Evolutionary conservation across 2,797 vertebrate genomes (phyloP), one percentile per base, ranked within the genome.

Genomic region (Podarcis siculus): DNA sequence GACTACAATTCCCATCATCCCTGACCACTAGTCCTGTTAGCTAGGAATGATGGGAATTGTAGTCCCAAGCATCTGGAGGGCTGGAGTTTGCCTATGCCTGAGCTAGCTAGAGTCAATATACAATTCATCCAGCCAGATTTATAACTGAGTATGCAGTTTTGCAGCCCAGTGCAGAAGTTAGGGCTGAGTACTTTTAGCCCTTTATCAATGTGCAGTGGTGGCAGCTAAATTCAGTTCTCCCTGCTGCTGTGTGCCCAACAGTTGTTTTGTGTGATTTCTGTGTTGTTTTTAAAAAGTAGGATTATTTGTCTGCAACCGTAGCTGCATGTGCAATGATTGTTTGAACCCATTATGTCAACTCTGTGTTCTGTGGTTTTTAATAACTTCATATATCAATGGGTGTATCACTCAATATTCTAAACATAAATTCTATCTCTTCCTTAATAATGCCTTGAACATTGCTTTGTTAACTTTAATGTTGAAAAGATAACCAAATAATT

Each of bases 401-500:
- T 69, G 6, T 69, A 8, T 12, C 8, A 30, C 3, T 30, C 30
- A 25, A 10, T 25, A 25, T 30, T n/a, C 13, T 17, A 30, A 92
- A 79, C 69, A 0, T 85, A 75, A 82, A 71, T 23, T 77, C 64
- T 5, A 1, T 89, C 0, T 21, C 27, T 45, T 78, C 86, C 82
- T 90, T 37, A 84, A 10, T 1, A 76, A 0, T 77, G 30, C 58
- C 5, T 23, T 21, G 72, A 81, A 35, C 15, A 37, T 1, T 30
- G 0, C 82, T 86, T 86, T 75, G 1, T 76, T 1, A 80, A 81
- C 30, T 85, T 78, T 58, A 1, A 79, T 66, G n/a, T 79, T 66
- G 86, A 88, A 69, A 55, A 69, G 45, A 61, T 7, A 88, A 12
- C 0, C 85, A 32, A 88, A 0, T 1, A 91, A 90, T 92, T 67